Conservation (phyloP, 2,797 vertebrate species). For the Malurus leucopterus region DNA sequence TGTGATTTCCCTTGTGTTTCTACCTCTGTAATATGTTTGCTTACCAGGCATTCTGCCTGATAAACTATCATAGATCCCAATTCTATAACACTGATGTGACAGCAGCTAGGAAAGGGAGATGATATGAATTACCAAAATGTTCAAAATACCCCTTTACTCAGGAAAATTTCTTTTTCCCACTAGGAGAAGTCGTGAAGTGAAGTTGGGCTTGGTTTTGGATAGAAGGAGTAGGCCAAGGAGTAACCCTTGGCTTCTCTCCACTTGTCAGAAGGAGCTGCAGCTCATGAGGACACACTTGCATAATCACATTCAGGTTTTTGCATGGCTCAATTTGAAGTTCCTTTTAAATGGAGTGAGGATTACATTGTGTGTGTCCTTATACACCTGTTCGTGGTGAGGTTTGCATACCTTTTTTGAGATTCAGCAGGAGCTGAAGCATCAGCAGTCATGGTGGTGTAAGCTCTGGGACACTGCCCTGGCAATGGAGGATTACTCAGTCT, state of each 20-base stretch:
- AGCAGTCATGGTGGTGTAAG: background rate
- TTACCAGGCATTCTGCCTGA: conserved; percentile 26
- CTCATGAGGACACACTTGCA: background rate
- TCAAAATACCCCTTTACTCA: background rate
- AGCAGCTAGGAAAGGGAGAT: conserved; percentile 27
- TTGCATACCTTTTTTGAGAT: background rate
- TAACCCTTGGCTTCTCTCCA: background rate
- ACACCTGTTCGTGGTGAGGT: background rate
- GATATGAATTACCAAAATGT: background rate
- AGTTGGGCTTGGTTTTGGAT: background rate
- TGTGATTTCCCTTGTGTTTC: conserved; percentile 39
- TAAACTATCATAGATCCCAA: conserved; percentile 22
- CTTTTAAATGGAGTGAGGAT: background rate
- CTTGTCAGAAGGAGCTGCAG: background rate
- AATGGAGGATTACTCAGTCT: background rate
- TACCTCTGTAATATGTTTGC: conserved; percentile 31
- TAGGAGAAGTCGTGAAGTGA: background rate
- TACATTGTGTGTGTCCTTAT: background rate
- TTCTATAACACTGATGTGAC: background rate
- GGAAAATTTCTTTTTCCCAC: background rate
- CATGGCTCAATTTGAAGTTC: background rate
- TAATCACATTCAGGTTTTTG: background rate
- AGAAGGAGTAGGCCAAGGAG: background rate
- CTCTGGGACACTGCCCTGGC: background rate
- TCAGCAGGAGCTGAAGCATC: background rate